These are phyloP conservation scores for Drosophila antonietae DNA, from an alignment of 2,888 invertebrate genomes.

Conservation along the genomic window DNA sequence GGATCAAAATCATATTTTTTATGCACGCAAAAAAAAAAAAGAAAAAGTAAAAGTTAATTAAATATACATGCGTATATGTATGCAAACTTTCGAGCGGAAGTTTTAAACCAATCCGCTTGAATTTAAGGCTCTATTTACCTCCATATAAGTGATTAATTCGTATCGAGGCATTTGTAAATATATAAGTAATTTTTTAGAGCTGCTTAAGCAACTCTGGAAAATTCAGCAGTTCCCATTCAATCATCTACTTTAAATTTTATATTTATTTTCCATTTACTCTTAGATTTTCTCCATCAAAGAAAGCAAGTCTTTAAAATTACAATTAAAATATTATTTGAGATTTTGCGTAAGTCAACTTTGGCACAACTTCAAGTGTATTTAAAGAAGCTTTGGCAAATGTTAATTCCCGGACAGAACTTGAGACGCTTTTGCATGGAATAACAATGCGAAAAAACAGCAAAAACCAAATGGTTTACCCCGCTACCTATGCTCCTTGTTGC, in stretches of 20 bases:
- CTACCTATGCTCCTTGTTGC: slow-evolving; percentile 1
- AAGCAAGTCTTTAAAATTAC: background rate
- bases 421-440: slow-evolving; percentile 46
- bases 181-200: too few species aligned
- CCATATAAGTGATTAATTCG: background rate
- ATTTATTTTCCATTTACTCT: background rate
- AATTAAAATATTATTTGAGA: background rate
- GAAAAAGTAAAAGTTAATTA: slow-evolving; percentile 2
- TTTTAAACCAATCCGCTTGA: background rate
- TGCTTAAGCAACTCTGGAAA: background rate
- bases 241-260: background rate
- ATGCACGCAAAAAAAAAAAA: background rate
- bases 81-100: background rate
- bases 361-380: slow-evolving; percentile 22
- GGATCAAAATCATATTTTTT: slow-evolving; percentile 10
- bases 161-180: background rate
- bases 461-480: slow-evolving; percentile 19
- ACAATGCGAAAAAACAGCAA: slow-evolving; percentile 20
- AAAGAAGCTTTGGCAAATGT: slow-evolving; percentile 31
- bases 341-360: background rate
- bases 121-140: background rate
- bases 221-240: too few species aligned
- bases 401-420: slow-evolving; percentile 16
- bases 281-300: too few species aligned
- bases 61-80: background rate